Evolutionary conservation across 1,140 invertebrate species (phyloP), one percentile per base, ranked within the genome.

Genomic region (Bactericera cockerelli): DNA sequence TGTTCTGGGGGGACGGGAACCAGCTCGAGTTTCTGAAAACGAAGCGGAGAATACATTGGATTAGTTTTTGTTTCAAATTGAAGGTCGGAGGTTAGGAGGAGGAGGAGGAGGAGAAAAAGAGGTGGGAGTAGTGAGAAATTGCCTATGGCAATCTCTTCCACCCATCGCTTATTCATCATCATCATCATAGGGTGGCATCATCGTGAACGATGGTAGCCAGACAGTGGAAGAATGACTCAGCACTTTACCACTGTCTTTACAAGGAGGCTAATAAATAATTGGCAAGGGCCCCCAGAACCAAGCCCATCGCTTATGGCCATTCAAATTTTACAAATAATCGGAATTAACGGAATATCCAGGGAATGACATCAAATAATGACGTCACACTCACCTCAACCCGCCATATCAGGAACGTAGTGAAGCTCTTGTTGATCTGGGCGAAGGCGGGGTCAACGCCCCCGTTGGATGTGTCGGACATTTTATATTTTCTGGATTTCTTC

Each of bases 21-120:
- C 53, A 82, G 64, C 63, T 82, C 76, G 67, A 77, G 72, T 62
- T 78, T 73, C 67, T 80, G 75, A 57, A 79, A 64, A 28, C n/a
- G 22, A 31, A 55, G 60, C n/a, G n/a, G n/a, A n/a, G n/a, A n/a
- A n/a, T 55, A 10, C 13, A 55, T 55, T 24, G 10, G 19, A 19
- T 10, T 19, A 55, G 16, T 10, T 10, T 10, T 19, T 19, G 10
- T 10, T 16, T 14, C 16, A 55, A 14, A 55, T 10, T 14, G 10
- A 10, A 21, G 6, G 53, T 14, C n/a, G 13, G 8, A n/a, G n/a
- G n/a, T n/a, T n/a, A n/a, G n/a, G n/a, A n/a, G n/a, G n/a, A n/a
- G n/a, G n/a, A n/a, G n/a, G 14, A 14, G 26, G 22, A 33, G 8
- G n/a, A 8, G 11, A 8, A 53, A n/a, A n/a, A n/a, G n/a, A n/a